Base-by-base conservation (phyloP, 2,888 invertebrate genomes). In the Drosophila yooni region DNA sequence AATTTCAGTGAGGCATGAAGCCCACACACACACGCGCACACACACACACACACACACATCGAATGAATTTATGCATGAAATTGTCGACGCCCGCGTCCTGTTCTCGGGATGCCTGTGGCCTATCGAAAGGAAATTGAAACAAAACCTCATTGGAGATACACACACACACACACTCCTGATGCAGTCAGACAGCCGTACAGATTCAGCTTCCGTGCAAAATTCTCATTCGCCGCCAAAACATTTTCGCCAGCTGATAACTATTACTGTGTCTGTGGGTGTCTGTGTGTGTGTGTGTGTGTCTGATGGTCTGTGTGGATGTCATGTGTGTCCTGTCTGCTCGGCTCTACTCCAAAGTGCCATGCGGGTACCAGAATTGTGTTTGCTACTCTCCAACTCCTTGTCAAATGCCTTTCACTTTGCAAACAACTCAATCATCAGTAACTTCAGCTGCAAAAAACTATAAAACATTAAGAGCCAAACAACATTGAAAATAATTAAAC, bases 101-200 rank as follows among this genome's bases (percentile, higher is more conserved):
- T 76, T 50, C 71, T 84, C 81, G 80, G 85, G 71, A 69, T 83
- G 89, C 80, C 89, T 83, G 91, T 83, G 90, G 88, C 89, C 83
- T 85, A 89, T 90, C 90, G 81, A 90, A 91, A 90, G 89, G 91
- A 91, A 91, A 89, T 90, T 89, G 90, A 90, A 91, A 90, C 91
- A 89, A 90, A 89, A 87, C 90, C 89, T 89, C 88, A 89, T 90
- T 91, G 85, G 82, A 79, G 89, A 89, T 70, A 88, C 70, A 74
- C 60, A 70, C 62, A 66, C 62, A 66, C 60, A 40, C 59, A 68
- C 58, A 61, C 40, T 51, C 59, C 34, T 69, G 70, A 64, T 72
- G 72, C 85, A 88, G 76, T 79, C 82, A 87, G 88, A 89, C 84
- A 79, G 70, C 61, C 84, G 79, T 62, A 85, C 80, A 85, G 84